Evolutionary conservation across 2,888 invertebrate species (phyloP), one percentile per base, ranked within the genome.

Genomic region (Phorcus lineatus): DNA sequence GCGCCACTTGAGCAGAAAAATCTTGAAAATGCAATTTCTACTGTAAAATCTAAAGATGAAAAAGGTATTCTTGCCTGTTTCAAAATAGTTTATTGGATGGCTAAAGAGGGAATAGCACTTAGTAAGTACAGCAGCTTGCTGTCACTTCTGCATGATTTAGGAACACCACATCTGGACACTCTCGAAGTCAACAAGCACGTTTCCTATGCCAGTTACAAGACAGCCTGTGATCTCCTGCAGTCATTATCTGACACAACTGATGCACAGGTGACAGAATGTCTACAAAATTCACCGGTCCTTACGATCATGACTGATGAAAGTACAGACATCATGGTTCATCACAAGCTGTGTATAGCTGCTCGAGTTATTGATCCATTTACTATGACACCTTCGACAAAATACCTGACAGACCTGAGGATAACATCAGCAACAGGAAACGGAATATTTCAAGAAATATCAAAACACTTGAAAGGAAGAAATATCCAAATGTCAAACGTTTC

Each of bases 281-380:
- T 82, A 22, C n/a, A 67, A 1, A 22, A 55, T 11, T 80, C 79
- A 0, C 83, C 82, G 4, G 82, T 78, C 0, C 1, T 84, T 3
- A 84, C 82, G 1, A 40, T 84, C 4, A 24, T 84, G 22, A 80
- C 80, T 16, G 82, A 82, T 80, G 82, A 81, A 67, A 81, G 80
- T n/a, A 84, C 82, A 0, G 82, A 83, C 47, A 79, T 83, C 13
- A 66, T 47, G 13, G 81, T 82, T 0, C 80, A 84, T 55, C 82
- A 84, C 70, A 84, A 84, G 80, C 76, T 84, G 2, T 80, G 81
- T 57, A 75, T 83, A 0, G 80, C 36, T 40, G 76, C 77, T 0
- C 47, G 84, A 13, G 53, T 84, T 36, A 74, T 83, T 6, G 80
- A 81, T n/a, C 84, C 83, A 31, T 11, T 74, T 4, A 66, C 70